Evolutionary conservation across 1,140 invertebrate species (phyloP).

Genomic region (Teleopsis dalmanni): DNA sequence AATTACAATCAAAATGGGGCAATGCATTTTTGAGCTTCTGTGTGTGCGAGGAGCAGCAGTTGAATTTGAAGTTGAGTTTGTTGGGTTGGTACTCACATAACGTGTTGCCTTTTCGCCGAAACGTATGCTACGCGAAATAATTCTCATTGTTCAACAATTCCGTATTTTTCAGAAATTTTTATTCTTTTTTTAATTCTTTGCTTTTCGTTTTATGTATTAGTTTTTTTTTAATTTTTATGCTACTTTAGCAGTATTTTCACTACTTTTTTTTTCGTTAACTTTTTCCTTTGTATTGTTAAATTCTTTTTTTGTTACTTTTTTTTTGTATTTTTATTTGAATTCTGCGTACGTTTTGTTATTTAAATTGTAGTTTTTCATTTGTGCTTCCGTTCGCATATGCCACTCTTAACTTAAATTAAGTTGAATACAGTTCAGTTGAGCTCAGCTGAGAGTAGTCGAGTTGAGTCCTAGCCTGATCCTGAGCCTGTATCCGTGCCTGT

Average conservation of each 20-base stretch:
- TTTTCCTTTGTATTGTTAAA: neutral
- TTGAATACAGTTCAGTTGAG: too few relatives aligned
- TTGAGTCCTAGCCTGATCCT: too few relatives aligned
- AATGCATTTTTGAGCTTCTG: conserved; percentile 27
- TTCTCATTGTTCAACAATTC: conserved; percentile 30
- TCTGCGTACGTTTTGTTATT: too few relatives aligned
- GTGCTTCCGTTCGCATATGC: too few relatives aligned
- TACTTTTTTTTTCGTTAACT: neutral
- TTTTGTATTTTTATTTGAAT: neutral
- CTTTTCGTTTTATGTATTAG: neutral
- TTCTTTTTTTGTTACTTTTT: neutral
- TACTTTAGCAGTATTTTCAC: neutral
- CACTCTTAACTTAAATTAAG: too few relatives aligned
- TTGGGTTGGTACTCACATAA: conserved; percentile 6
- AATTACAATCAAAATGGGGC: conserved; percentile 44
- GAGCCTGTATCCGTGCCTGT: too few relatives aligned
- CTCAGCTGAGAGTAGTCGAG: too few relatives aligned
- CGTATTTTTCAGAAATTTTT: too few relatives aligned
- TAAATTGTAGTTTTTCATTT: too few relatives aligned
- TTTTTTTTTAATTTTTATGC: conserved; percentile 1
- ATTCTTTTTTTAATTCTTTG: too few relatives aligned
- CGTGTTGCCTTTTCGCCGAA: conserved; percentile 19
- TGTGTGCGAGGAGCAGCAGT: conserved; percentile 24
- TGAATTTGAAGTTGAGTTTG: neutral
- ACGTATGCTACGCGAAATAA: conserved; percentile 35